Evolutionary conservation across 2,797 vertebrate species (phyloP), one percentile per base, ranked within the genome.

Genomic region (Decapterus maruadsi): DNA sequence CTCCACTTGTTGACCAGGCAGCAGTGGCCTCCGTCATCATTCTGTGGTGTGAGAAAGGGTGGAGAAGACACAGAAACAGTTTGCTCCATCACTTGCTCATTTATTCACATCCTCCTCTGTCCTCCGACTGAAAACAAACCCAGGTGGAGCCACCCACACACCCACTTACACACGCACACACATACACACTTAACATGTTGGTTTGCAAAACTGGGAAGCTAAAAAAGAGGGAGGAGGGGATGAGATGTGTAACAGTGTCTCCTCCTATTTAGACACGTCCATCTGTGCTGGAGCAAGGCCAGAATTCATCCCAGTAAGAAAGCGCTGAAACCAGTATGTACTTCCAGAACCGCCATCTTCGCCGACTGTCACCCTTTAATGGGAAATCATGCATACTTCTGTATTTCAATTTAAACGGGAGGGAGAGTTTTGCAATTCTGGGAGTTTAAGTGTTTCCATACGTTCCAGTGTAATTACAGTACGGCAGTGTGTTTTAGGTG

Each of bases 1-100:
- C 98, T 99, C 98, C 98, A 99, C 90, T 99, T 99, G 90, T 99
- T 99, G 60, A 99, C 98, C 72, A 99, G 94, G 80, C 98, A 99
- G 93, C 98, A 99, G 93, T 99, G 98, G 71, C 98, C 98, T 0
- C 98, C 98, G 0, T 99, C 98, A 0, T 99, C 98, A 0, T 99
- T 99, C 98, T 98, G 90, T 11, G 83, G 90, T 11, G 83, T 64
- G 34, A 10, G 40, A 61, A 31, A 55, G 40, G 57, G 77, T 8
- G 31, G 56, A 48, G 6, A 1, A 29, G 48, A 72, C 42, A 77
- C 48, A 89, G 48, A 75, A 86, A 86, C 20, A 80, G 38, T 64
- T 85, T 59, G 34, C 56, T 78, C 81, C 80, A 82, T 90, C 70
- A 90, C 17, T 78, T 58, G 11, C 12, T 71, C 65, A 73, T 68